phyloP scores from a whole-genome alignment of 2,888 invertebrate genomes.

The Vannuccia rotundouncinata region DNA sequence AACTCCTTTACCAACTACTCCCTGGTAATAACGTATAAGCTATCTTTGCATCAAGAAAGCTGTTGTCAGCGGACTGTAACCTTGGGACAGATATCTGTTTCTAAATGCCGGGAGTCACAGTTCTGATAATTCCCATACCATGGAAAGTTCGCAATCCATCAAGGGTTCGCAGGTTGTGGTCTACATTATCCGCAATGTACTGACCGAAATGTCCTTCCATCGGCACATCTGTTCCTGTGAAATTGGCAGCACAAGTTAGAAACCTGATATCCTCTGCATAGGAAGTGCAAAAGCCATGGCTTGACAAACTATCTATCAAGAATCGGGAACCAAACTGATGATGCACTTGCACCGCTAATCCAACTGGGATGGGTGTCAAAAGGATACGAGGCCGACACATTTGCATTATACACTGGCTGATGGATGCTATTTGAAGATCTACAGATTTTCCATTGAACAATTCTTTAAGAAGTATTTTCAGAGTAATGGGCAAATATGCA shows the following conservation, averaged over 20 bases:
- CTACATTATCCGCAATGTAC: constrained; percentile 1
- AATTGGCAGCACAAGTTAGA: constrained; percentile 24
- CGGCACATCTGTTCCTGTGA: not conserved
- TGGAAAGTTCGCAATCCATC: not conserved
- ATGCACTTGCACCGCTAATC: not conserved
- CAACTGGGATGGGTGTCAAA: not conserved
- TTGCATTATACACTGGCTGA: not conserved
- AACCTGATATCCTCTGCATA: constrained; percentile 22
- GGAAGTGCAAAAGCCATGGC: not conserved
- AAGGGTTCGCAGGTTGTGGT: constrained; percentile 4
- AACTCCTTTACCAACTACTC: not conserved
- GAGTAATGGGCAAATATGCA: not conserved
- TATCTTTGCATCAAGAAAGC: not conserved
- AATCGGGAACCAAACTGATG: constrained; percentile 12
- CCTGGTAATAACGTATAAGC: too few relatives aligned
- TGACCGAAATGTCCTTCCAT: not conserved
- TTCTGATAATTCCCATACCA: not conserved
- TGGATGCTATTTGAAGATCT: not conserved
- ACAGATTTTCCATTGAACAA: not conserved
- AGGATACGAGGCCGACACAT: not conserved
- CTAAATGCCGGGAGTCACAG: constrained; percentile 3
- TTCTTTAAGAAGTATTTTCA: not conserved
- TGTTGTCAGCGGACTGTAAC: constrained; percentile 2
- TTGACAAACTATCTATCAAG: not conserved
- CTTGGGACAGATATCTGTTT: not conserved